Percentiles rank a stretch among this genome's conserved stretches.
phyloP scores from a whole-genome alignment of 2,113 vertebrate species.

The Collichthys lucidus region DNA sequence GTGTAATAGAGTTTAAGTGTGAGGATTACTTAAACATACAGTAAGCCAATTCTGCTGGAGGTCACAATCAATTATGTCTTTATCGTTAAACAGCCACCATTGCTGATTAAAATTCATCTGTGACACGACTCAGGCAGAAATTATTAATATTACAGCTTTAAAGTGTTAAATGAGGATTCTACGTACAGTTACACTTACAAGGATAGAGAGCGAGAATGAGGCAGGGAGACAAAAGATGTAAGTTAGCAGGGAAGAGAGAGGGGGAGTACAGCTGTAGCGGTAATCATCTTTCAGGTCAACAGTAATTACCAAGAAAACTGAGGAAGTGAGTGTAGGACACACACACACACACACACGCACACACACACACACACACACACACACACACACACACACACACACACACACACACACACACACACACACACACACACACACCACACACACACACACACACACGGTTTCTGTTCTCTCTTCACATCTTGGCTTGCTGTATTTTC shows the following conservation, averaged over 20 bases:
- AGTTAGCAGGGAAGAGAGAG: slow-evolving; percentile 33
- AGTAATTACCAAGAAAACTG: slow-evolving; percentile 73
- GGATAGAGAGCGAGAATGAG: slow-evolving; percentile 20
- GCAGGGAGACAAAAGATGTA: slow-evolving; percentile 39
- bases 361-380: background rate
- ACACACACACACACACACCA: too few relatives aligned
- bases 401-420: too few relatives aligned
- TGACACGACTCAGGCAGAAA: too few relatives aligned
- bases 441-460: too few relatives aligned
- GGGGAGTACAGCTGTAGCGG: slow-evolving; percentile 64
- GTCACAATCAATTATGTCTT: too few relatives aligned
- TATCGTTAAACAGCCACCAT: too few relatives aligned
- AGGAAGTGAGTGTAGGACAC: slow-evolving; percentile 34
- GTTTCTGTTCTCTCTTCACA: slow-evolving; percentile 16
- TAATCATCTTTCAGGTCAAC: slow-evolving; percentile 79
- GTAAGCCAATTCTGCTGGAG: too few relatives aligned
- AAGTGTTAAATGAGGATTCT: slow-evolving; percentile 2
- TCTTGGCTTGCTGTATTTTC: slow-evolving; percentile 47
- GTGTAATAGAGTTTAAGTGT: background rate
- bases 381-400: too few relatives aligned
- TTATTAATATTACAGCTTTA: too few relatives aligned
- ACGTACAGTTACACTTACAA: slow-evolving; percentile 1
- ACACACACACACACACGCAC: slow-evolving; percentile 34
- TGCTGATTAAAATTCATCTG: too few relatives aligned
- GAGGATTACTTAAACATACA: background rate